Conservation (phyloP, 2,797 vertebrate genomes). For the Melanotaenia maccullochi region DNA sequence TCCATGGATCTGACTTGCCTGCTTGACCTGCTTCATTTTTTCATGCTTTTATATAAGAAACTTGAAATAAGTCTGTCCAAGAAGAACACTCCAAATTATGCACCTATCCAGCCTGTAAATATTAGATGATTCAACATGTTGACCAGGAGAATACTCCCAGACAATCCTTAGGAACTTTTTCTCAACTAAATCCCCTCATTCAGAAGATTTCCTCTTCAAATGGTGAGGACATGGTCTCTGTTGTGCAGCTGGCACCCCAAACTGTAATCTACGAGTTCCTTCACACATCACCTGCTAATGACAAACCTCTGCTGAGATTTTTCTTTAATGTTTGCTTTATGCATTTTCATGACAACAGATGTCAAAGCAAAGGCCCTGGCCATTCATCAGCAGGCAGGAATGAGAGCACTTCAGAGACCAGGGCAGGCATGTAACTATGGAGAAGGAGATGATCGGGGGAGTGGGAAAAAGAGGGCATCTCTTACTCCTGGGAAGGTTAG, state of each 20-base stretch:
- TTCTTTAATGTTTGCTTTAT: background rate
- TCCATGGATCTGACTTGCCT: constrained; percentile 14
- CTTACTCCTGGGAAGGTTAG: constrained; percentile 61
- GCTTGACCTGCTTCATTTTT: constrained; percentile 10
- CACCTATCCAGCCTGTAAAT: constrained; percentile 19
- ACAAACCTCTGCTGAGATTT: background rate
- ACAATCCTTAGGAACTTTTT: too few relatives aligned
- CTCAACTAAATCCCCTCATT: constrained; percentile 3
- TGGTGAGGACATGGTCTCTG: background rate
- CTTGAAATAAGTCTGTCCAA: constrained; percentile 5
- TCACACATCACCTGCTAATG: constrained; percentile 24
- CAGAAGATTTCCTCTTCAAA: constrained; percentile 5
- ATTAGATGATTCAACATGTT: background rate
- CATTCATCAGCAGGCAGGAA: background rate
- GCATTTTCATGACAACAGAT: constrained; percentile 4
- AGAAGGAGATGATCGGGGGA: background rate
- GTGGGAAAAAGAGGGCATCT: constrained; percentile 10
- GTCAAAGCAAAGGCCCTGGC: background rate
- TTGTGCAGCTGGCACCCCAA: constrained; percentile 1
- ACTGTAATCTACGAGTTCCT: background rate
- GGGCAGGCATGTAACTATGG: background rate
- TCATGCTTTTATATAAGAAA: constrained; percentile 8
- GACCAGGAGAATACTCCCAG: too few relatives aligned
- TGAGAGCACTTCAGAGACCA: background rate
- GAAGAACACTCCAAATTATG: background rate